Base-by-base conservation (phyloP, 2,113 vertebrate species). In the Thomomys bottae region DNA sequence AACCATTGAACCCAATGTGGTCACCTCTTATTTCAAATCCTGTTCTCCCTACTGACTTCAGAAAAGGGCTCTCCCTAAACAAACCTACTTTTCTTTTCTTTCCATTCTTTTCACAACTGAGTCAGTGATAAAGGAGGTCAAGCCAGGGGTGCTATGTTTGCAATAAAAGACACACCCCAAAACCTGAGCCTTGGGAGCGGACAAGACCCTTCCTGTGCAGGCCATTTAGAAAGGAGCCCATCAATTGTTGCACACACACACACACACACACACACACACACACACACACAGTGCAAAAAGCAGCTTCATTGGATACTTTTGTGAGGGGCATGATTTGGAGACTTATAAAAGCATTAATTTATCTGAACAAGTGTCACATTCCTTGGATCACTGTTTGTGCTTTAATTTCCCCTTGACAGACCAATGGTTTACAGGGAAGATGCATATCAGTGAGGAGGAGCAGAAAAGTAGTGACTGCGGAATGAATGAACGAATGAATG, bases 1-100 rank as follows among this genome's bases (percentile, higher is more conserved):
- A 97, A 97, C 96, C 90, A 97, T 94, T 97, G 96, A 97, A 95
- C 95, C 76, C 75, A 92, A 45, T 78, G 91, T 91, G 94, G 93
- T 63, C 81, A 89, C 79, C 95, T 93, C 92, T 95, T 91, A 67
- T 94, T 95, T 92, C 94, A 95, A 96, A 96, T 92, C 96, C 92
- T 87, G 63, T 88, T 96, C 95, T 96, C 94, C 92, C 79, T 8
- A 2, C 87, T 89, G 72, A 86, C 89, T 93, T 88, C 95, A 2
- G 9, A 84, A 96, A 91, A 89, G 95, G 73, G 72, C 77, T 92
- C 81, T 90, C 59, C 57, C 88, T 97, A 93, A 96, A 92, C 96
- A 96, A 97, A 95, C 83, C 91, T 64, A 21, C 87, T 97, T 97
- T 89, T 94, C 64, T 82, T 86, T 63, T 94, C 88, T 93, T 93